Percentiles rank a stretch among this genome's conserved stretches.
Conservation (phyloP, 2,888 invertebrate species). For the Smittia aterrima region DNA sequence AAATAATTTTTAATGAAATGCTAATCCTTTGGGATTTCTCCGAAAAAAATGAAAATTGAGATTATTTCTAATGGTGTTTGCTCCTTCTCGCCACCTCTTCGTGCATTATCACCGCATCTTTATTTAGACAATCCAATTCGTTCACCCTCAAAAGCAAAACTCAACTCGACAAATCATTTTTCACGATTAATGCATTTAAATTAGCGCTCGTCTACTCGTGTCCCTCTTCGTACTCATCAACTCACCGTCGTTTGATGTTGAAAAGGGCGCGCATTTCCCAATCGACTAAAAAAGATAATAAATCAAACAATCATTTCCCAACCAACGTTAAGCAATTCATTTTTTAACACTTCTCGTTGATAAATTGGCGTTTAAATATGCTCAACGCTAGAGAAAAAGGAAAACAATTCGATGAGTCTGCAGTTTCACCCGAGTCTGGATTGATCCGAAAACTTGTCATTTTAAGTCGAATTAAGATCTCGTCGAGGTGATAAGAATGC, state of each 20-base stretch:
- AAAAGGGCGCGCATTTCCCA: conserved; percentile 9
- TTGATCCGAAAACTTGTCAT: conserved; percentile 34
- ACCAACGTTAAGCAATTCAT: conserved; percentile 24
- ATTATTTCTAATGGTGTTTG: conserved; percentile 25
- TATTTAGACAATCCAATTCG: conserved; percentile 7
- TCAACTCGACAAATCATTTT: conserved; percentile 8
- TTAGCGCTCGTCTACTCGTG: background rate
- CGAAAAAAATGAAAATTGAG: conserved; percentile 31
- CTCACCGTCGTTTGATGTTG: background rate
- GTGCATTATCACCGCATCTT: background rate
- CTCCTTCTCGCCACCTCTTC: background rate
- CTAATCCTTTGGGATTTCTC: conserved; percentile 14
- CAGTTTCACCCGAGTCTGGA: background rate
- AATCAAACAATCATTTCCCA: conserved; percentile 37
- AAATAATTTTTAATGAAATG: conserved; percentile 26
- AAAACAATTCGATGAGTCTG: conserved; percentile 35
- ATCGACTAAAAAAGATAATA: conserved; percentile 24
- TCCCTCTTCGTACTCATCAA: background rate
- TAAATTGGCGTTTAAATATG: conserved; percentile 26
- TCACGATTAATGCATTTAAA: conserved; percentile 12
- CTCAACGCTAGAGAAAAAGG: background rate
- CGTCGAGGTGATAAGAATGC: conserved; percentile 26
- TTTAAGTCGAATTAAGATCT: conserved; percentile 38
- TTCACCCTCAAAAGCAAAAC: background rate
- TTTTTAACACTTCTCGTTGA: conserved; percentile 26